These are phyloP conservation scores for Todus mexicanus DNA, from an alignment of 2,797 vertebrate species.

Conservation along the genomic window DNA sequence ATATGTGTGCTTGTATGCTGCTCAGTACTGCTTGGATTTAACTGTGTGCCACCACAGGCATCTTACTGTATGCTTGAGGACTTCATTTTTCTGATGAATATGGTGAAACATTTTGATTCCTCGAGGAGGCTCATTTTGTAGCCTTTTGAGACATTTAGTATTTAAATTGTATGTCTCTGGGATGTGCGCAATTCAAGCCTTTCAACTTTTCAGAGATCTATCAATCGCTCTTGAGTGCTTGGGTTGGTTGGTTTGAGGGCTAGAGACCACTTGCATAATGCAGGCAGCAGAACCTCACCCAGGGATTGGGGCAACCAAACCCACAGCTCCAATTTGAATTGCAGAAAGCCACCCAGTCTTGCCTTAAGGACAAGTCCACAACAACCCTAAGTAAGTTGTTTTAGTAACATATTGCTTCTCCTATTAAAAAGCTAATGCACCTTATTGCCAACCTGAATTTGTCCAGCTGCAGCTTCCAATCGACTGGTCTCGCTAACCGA, in stretches of 20 bases:
- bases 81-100: not conserved
- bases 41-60: not conserved
- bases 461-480: not conserved
- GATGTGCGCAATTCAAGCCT: not conserved
- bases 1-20: rapidly evolving
- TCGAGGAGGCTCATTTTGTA: not conserved
- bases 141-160: not conserved
- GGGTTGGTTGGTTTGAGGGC: not conserved
- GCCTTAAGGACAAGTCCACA: not conserved
- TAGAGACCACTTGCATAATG: not conserved
- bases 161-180: not conserved
- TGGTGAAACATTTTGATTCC: not conserved
- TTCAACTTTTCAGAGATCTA: not conserved
- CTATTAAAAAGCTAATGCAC: not conserved
- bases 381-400: not conserved
- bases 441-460: not conserved
- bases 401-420: not conserved
- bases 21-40: not conserved
- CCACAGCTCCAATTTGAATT: not conserved
- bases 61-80: not conserved
- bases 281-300: not conserved
- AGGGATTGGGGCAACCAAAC: not conserved
- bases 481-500: not conserved
- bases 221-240: not conserved
- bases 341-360: not conserved